Conservation (phyloP, 2,113 vertebrate genomes). For the Sclerurus mexicanus region DNA sequence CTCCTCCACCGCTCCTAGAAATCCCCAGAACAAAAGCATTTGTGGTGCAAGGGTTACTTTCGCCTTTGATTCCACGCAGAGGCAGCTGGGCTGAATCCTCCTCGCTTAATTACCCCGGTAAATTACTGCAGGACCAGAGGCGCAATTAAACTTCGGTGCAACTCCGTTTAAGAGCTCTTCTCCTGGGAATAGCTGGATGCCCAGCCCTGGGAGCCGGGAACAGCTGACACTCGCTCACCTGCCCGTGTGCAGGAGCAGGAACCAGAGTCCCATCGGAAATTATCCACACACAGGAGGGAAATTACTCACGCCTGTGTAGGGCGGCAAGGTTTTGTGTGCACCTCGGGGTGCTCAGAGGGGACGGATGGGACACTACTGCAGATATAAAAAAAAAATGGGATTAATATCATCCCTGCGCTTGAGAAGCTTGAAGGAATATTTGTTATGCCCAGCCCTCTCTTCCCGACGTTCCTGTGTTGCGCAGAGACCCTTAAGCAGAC, state of each 20-base stretch:
- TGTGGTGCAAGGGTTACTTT: background rate
- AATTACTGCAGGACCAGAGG: background rate
- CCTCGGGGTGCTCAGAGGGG: background rate
- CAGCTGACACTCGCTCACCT: background rate
- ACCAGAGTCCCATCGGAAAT: background rate
- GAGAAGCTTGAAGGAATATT: background rate
- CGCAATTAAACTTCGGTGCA: background rate
- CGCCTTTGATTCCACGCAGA: background rate
- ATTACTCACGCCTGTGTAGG: background rate
- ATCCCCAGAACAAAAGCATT: background rate
- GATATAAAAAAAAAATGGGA: fast-evolving
- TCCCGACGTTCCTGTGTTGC: background rate
- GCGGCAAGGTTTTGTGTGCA: background rate
- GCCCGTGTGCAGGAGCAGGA: background rate
- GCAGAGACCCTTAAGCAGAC: background rate
- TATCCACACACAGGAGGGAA: background rate
- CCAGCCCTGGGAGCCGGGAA: background rate
- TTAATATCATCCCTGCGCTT: no score
- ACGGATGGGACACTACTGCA: background rate
- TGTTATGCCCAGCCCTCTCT: no score
- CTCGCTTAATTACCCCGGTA: background rate
- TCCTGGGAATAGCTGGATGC: background rate
- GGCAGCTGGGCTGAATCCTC: background rate
- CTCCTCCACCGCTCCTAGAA: background rate
- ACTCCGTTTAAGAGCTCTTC: background rate